Evolutionary conservation across 2,797 vertebrate genomes (phyloP), one percentile per base, ranked within the genome.

Genomic region (Tamandua tetradactyla): DNA sequence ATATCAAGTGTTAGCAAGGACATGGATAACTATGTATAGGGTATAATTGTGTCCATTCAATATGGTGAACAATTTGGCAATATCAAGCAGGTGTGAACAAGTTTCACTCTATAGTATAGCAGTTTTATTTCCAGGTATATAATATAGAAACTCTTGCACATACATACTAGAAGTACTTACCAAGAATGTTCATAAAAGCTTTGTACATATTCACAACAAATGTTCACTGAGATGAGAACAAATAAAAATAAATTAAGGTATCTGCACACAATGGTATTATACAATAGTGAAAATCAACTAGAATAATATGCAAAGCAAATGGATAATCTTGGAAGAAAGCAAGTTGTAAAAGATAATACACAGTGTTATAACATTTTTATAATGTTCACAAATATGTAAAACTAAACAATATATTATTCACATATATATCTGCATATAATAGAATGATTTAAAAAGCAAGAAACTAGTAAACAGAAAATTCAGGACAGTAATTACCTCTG

Each of bases 161-260:
- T 7, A 4, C 57, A n/a, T 42, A 42, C 10, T 79, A 59, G 90
- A 92, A 87, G 11, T 69, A 59, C 25, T 40, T 82, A 76, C 68
- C 49, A 94, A 86, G 69, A 89, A 84, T 86, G 27, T 79, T 69
- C 37, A 71, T 88, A 66, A 71, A 57, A 75, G 12, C 32, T 78
- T 82, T 69, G 32, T 25, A 47, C 12, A 32, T 88, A 57, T 81
- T 82, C 78, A 30, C 61, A 89, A 71, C 47, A 57, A 55, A 57
- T 20, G 44, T 55, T 81, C 88, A 64, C 47, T 44, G 11, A 44
- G 12, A 87, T 37, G 88, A 85, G 35, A 69, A 55, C 62, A 66
- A 52, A 44, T 83, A 52, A 71, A 93, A 87, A 61, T 42, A 89
- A 44, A 35, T 55, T 55, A 47, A 59, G 37, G 2, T 25, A 59